Conservation (phyloP, 2,888 invertebrate species). For the Digitonthophagus gazella region DNA sequence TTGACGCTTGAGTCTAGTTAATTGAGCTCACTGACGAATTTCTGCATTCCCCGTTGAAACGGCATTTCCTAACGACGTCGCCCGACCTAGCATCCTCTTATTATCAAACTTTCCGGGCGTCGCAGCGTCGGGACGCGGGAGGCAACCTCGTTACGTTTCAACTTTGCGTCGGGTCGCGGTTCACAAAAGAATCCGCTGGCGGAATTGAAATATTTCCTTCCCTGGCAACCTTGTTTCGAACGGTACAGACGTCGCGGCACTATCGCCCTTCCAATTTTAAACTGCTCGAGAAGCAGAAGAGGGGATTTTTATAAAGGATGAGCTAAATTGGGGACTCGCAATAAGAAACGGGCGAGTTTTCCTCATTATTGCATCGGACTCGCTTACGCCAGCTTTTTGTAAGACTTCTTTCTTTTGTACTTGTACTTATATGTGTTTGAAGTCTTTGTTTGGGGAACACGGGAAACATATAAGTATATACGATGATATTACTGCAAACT, state of each 20-base stretch:
- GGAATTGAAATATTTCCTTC: background rate
- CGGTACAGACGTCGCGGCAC: background rate
- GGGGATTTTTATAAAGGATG: background rate
- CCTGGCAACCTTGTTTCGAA: background rate
- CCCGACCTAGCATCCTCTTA: background rate
- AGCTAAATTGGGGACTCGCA: background rate
- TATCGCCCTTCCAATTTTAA: background rate
- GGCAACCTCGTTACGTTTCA: background rate
- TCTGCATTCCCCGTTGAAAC: background rate
- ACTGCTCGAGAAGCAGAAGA: background rate
- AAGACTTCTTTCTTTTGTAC: background rate
- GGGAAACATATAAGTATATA: background rate
- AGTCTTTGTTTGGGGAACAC: background rate
- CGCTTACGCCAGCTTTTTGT: background rate
- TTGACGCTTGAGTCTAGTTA: background rate
- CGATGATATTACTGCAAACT: no score
- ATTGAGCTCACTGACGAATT: background rate
- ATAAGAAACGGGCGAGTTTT: background rate
- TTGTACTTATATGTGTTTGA: background rate
- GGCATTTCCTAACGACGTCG: no score
- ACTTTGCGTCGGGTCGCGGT: background rate
- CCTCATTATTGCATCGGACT: background rate
- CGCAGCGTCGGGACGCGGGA: background rate
- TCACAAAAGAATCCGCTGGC: background rate
- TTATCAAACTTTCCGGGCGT: background rate